A percentile compares a stretch with the other conserved stretches of the same genome.
phyloP scores from a whole-genome alignment of 2,888 invertebrate species.

The Zonitis immaculata region DNA sequence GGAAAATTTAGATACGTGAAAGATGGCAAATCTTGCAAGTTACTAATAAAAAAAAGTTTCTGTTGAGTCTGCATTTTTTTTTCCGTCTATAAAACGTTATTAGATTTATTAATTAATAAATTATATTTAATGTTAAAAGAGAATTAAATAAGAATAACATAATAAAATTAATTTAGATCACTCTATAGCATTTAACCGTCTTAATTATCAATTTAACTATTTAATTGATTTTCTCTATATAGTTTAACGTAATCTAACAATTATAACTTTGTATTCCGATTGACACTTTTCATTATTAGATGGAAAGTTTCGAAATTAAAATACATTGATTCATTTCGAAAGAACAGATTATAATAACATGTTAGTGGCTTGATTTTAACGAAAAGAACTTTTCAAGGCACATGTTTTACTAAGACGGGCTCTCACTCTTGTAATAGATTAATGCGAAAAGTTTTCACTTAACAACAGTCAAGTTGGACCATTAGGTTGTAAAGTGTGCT shows the following conservation, averaged over 20 bases:
- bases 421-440: constrained; percentile 40
- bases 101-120: background rate
- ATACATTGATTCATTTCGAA: background rate
- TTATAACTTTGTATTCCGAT: background rate
- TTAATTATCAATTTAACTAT: constrained; percentile 21
- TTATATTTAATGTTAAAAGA: constrained; percentile 1
- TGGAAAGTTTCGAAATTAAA: background rate
- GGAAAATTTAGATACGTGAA: constrained; percentile 9
- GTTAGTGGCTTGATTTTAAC: constrained; percentile 15
- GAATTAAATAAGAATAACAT: constrained; percentile 5
- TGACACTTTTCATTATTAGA: too few relatives aligned
- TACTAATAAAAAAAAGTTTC: constrained; percentile 1
- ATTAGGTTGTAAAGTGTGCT: constrained; percentile 37
- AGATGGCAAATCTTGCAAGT: constrained; percentile 6
- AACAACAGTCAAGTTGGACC: constrained; percentile 39
- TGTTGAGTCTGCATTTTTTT: background rate
- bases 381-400: constrained; percentile 21
- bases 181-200: constrained; percentile 12
- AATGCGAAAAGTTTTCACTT: constrained; percentile 42
- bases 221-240: constrained; percentile 20
- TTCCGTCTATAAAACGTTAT: background rate
- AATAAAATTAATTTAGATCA: constrained; percentile 16
- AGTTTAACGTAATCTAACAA: constrained; percentile 18
- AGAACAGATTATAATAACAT: constrained; percentile 1
- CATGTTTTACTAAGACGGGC: constrained; percentile 26